phyloP scores from a whole-genome alignment of 2,113 vertebrate species.

The Zeus faber region DNA sequence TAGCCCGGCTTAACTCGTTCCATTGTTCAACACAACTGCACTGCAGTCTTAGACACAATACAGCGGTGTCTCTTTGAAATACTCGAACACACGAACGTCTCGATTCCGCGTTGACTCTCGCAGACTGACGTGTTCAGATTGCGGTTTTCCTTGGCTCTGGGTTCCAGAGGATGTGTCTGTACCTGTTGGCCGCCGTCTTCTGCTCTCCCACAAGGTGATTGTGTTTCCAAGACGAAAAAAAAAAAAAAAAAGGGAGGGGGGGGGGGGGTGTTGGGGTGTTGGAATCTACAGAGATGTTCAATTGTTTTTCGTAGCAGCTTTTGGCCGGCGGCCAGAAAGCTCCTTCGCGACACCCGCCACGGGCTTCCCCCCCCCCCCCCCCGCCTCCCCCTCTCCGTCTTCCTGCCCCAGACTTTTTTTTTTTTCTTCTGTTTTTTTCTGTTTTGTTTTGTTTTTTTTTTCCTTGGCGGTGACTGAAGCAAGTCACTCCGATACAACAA shows the following conservation, averaged over 20 bases:
- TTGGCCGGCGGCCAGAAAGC: conserved; percentile 71
- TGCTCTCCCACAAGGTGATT: conserved; percentile 72
- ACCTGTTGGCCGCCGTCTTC: conserved; percentile 65
- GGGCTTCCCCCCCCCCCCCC: conserved; percentile 72
- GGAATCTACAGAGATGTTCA: conserved; percentile 61
- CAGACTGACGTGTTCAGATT: too few species aligned
- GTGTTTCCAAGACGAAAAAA: conserved; percentile 66
- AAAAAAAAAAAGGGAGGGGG: conserved; percentile 49
- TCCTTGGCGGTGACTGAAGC: conserved; percentile 76
- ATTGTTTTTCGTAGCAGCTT: conserved; percentile 69
- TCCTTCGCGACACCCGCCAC: conserved; percentile 72
- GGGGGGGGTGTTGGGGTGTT: too few species aligned
- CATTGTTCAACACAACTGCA: too few species aligned
- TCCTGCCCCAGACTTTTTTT: conserved; percentile 72
- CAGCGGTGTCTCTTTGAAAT: too few species aligned
- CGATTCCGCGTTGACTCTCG: too few species aligned
- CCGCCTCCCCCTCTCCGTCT: not conserved
- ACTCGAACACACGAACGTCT: too few species aligned
- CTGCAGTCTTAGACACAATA: too few species aligned
- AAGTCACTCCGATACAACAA: conserved; percentile 78
- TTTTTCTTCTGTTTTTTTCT: conserved; percentile 76
- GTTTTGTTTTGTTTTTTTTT: conserved; percentile 57
- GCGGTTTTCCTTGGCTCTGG: conserved; percentile 22
- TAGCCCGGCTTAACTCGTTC: too few species aligned
- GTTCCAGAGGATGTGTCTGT: conserved; percentile 66